These are phyloP conservation scores for Gadopsis bispinosus DNA, from an alignment of 2,797 vertebrate species.

Conservation along the genomic window DNA sequence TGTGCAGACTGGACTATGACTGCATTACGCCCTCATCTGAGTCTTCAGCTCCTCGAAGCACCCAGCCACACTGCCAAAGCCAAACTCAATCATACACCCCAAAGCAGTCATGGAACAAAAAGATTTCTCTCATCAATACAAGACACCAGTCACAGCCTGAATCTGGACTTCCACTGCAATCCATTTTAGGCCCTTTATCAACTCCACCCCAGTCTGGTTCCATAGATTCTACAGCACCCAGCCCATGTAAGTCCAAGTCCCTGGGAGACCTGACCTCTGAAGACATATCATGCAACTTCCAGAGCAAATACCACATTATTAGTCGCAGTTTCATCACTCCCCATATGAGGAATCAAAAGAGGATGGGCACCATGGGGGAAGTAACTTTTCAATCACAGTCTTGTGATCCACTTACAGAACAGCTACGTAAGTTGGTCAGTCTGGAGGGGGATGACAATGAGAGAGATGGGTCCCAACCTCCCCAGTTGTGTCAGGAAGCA, in stretches of 20 bases:
- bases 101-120: constrained; percentile 50
- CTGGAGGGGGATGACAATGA: constrained; percentile 88
- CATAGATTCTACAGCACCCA: constrained; percentile 65
- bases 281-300: constrained; percentile 97
- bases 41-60: constrained; percentile 48
- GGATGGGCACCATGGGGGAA: constrained; percentile 60
- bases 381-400: constrained; percentile 77
- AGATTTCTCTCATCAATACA: constrained; percentile 19
- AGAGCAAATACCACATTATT: constrained; percentile 97
- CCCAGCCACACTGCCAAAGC: constrained; percentile 52
- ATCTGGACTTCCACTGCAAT: constrained; percentile 42
- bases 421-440: constrained; percentile 91
- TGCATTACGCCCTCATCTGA: constrained; percentile 46
- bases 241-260: constrained; percentile 95
- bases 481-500: constrained; percentile 37
- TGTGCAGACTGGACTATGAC: constrained; percentile 64
- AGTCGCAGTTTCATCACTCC: constrained; percentile 93
- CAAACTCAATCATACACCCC: constrained; percentile 43
- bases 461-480: constrained; percentile 41
- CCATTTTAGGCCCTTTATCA: constrained; percentile 52
- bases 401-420: constrained; percentile 91
- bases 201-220: constrained; percentile 40
- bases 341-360: constrained; percentile 83
- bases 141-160: constrained; percentile 44
- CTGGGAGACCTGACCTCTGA: constrained; percentile 97